These are phyloP conservation scores for Cerastis rubricosa DNA, from an alignment of 2,888 invertebrate species.

Conservation along the genomic window DNA sequence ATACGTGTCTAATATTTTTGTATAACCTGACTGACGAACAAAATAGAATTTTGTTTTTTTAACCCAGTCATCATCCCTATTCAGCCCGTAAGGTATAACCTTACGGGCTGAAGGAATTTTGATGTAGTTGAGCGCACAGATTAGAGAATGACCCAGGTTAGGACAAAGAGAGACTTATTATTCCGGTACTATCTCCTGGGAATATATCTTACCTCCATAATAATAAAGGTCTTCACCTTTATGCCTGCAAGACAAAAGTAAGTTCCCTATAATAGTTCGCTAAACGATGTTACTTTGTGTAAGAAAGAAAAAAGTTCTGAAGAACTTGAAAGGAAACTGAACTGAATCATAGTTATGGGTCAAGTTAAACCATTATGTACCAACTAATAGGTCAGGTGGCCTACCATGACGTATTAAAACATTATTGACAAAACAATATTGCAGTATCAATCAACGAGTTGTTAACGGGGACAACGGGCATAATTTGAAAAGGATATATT, in stretches of 20 bases:
- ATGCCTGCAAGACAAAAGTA: not conserved
- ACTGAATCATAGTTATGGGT: not conserved
- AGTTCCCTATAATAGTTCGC: constrained; percentile 1
- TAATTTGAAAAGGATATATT: no score
- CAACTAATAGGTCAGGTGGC: not conserved
- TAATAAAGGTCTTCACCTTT: no score
- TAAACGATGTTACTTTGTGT: not conserved
- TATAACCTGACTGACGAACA: no score
- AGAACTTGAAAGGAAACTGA: not conserved
- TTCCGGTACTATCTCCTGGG: not conserved
- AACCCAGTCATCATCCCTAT: no score
- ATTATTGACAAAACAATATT: not conserved
- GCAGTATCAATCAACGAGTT: not conserved
- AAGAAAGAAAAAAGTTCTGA: constrained; percentile 4
- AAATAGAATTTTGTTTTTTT: no score
- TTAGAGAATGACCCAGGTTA: not conserved
- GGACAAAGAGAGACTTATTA: not conserved
- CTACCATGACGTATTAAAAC: no score
- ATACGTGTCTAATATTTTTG: no score
- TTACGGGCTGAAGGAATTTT: not conserved
- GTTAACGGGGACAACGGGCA: no score
- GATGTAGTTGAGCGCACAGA: not conserved
- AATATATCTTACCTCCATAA: not conserved
- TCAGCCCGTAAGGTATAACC: not conserved
- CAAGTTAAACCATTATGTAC: constrained; percentile 1